phyloP scores from a whole-genome alignment of 2,888 invertebrate species.

The Eristalinus sepulchralis region DNA sequence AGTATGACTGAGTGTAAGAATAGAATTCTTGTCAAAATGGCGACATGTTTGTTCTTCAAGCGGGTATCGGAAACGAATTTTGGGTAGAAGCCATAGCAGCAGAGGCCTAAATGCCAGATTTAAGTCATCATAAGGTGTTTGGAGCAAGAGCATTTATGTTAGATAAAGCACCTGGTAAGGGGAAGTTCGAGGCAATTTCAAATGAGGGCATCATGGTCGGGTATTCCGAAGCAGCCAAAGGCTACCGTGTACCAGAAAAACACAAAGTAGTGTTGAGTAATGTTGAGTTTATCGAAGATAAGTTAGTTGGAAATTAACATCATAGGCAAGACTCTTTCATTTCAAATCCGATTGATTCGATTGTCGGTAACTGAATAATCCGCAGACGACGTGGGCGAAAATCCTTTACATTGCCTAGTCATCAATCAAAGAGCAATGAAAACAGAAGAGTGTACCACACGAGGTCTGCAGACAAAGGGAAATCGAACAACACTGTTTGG shows the following conservation, averaged over 20 bases:
- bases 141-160: not conserved
- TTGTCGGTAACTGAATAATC: not conserved
- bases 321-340: not conserved
- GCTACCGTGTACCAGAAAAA: constrained; percentile 8
- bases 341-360: not conserved
- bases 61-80: not conserved
- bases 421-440: not conserved
- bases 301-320: not conserved
- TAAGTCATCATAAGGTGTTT: not conserved
- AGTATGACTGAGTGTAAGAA: not conserved
- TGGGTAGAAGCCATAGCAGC: not conserved
- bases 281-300: not conserved
- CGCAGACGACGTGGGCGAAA: not conserved
- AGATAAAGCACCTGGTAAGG: not conserved
- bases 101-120: too few species aligned
- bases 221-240: not conserved
- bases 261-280: not conserved
- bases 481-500: not conserved
- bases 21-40: not conserved
- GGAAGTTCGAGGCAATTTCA: not conserved
- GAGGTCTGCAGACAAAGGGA: not conserved
- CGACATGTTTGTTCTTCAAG: not conserved
- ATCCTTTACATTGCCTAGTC: not conserved
- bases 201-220: not conserved
- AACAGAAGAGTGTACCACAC: not conserved